Percentiles rank a stretch among this genome's conserved stretches.
phyloP scores from a whole-genome alignment of 1,140 invertebrate genomes.

The Acromyrmex charruanus region DNA sequence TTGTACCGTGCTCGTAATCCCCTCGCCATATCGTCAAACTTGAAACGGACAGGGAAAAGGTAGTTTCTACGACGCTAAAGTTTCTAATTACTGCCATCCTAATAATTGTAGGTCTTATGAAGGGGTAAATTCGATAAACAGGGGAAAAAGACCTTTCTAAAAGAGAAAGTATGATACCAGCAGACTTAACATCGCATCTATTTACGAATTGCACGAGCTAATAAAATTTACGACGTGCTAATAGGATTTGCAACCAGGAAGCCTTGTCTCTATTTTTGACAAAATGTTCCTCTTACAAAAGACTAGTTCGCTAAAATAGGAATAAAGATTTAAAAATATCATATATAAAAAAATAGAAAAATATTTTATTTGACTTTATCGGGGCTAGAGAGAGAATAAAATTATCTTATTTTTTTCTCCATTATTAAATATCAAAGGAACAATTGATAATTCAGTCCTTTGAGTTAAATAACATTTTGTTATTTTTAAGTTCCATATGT shows the following conservation, averaged over 20 bases:
- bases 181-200: conserved; percentile 2
- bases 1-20: conserved; percentile 46
- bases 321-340: background rate
- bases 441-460: no score
- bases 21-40: background rate
- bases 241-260: conserved; percentile 10
- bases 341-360: background rate
- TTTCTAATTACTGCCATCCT: conserved; percentile 49
- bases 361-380: background rate
- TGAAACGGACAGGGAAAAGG: conserved; percentile 19
- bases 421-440: no score
- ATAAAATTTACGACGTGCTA: conserved; percentile 21
- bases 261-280: background rate
- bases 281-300: background rate
- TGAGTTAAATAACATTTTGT: no score
- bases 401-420: background rate
- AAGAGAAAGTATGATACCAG: background rate
- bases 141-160: conserved; percentile 8
- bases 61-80: conserved; percentile 19
- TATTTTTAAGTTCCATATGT: no score
- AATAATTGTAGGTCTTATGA: conserved; percentile 46
- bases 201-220: conserved; percentile 28
- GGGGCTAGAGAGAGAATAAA: background rate
- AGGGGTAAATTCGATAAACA: conserved; percentile 39
- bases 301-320: background rate